Percentiles rank a stretch among this genome's conserved stretches.
Conservation (phyloP, 2,888 invertebrate species). For the Hybos culiciformis region DNA sequence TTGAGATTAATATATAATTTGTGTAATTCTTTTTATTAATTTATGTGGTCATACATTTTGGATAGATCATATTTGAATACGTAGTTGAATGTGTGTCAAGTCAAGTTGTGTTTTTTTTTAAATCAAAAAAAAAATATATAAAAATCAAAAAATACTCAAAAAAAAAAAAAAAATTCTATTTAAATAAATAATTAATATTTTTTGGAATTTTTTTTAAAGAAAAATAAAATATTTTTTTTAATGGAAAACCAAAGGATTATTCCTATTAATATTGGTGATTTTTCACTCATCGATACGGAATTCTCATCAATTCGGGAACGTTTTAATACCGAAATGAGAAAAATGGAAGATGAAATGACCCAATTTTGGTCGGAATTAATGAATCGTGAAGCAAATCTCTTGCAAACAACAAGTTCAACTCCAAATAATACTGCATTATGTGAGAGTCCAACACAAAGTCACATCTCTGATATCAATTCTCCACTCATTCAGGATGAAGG, state of each 20-base stretch:
- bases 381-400: conserved; percentile 86
- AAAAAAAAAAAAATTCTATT: no score
- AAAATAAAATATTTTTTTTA: no score
- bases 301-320: conserved; percentile 91
- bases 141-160: no score
- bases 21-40: no score
- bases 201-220: no score
- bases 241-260: conserved; percentile 79
- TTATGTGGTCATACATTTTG: no score
- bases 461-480: conserved; percentile 80
- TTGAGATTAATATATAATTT: no score
- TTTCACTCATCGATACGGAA: conserved; percentile 91
- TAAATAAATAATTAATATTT: no score
- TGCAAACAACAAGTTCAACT: conserved; percentile 51
- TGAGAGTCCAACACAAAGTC: conserved; percentile 31
- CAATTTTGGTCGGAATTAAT: conserved; percentile 84
- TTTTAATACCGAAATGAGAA: conserved; percentile 93
- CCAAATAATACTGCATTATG: conserved; percentile 34
- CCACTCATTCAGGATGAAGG: conserved; percentile 63
- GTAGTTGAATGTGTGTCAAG: no score
- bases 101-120: no score
- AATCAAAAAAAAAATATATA: no score
- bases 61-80: no score
- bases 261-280: conserved; percentile 86
- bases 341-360: conserved; percentile 98